phyloP scores from a whole-genome alignment of 2,797 vertebrate genomes.

The Simalia tracyae region DNA sequence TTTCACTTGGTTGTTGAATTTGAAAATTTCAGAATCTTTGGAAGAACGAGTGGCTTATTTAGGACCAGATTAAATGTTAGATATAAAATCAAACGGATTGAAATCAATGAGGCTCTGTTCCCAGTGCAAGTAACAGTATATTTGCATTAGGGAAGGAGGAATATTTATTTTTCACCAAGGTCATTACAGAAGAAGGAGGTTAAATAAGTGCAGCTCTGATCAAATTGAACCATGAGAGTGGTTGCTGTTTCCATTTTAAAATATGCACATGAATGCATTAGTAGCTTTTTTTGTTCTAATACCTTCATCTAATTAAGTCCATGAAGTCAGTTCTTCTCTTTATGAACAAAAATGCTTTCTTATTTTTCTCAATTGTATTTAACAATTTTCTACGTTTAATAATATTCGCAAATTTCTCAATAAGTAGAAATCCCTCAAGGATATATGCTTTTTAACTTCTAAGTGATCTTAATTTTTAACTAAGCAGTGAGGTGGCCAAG shows the following conservation, averaged over 20 bases:
- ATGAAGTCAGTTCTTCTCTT: not conserved
- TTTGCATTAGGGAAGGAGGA: too few species aligned
- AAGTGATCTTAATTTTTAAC: not conserved
- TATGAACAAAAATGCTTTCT: not conserved
- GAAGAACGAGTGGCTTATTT: not conserved
- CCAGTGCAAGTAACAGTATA: not conserved
- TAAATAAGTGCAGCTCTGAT: not conserved
- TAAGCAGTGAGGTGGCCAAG: not conserved
- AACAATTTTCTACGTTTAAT: too few species aligned
- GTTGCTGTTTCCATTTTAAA: not conserved
- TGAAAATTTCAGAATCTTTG: not conserved
- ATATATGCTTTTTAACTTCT: not conserved
- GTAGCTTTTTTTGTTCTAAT: not conserved
- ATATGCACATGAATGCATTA: not conserved
- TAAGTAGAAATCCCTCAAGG: not conserved
- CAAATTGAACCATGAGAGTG: not conserved
- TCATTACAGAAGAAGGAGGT: not conserved
- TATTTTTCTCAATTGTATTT: too few species aligned
- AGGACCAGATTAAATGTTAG: not conserved
- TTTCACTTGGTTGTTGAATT: not conserved
- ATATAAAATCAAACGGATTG: not conserved
- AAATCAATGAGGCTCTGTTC: not conserved
- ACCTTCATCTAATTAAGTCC: not conserved
- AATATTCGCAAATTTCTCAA: too few species aligned
- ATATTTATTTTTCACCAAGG: not conserved